Base-by-base conservation (phyloP, 2,113 vertebrate genomes). In the Athene noctua region DNA sequence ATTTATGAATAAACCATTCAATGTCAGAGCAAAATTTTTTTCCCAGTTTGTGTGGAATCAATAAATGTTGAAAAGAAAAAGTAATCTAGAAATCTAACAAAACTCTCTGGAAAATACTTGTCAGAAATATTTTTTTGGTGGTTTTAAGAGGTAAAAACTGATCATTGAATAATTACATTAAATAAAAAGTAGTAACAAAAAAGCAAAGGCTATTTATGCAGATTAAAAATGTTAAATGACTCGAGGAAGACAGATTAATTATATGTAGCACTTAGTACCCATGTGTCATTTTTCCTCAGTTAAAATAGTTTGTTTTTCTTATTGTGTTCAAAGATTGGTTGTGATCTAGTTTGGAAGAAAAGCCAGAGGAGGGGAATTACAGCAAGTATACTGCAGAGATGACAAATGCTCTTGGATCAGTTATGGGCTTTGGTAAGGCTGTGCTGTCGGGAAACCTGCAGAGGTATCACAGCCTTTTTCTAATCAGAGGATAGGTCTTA, bases 351-450 rank as follows among this genome's bases (percentile, higher is more conserved):
- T 94, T 81, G 68, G 88, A 91, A 82, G 52, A 67, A 87, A 86
- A 87, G 40, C 58, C 73, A 67, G 51, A 58, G 57, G 71, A 95
- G 59, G 42, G 87, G 67, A 94, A 91, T 96, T 95, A 73, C 57
- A 93, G 91, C 63, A 77, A 93, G 38, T 52, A 11, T 17, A 72
- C 84, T 92, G 54, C 95, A 91, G 94, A 95, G 90, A 89, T 65
- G 65, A 73, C 74, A 95, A 94, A 91, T 78, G 59, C 66, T 88
- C 26, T 22, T 18, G 59, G 67, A 93, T 86, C 95, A 30, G 38
- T 54, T 66, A 27, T 5, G 47, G 65, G 57, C 40, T 91, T 93
- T 89, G 83, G 80, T 84, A 74, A 34, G 75, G 63, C 52, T 94
- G 29, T 73, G 30, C 55, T 63, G 58, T 51, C 42, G 68, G 80